phyloP scores from a whole-genome alignment of 1,140 invertebrate genomes.

The Zaprionus inermis region DNA sequence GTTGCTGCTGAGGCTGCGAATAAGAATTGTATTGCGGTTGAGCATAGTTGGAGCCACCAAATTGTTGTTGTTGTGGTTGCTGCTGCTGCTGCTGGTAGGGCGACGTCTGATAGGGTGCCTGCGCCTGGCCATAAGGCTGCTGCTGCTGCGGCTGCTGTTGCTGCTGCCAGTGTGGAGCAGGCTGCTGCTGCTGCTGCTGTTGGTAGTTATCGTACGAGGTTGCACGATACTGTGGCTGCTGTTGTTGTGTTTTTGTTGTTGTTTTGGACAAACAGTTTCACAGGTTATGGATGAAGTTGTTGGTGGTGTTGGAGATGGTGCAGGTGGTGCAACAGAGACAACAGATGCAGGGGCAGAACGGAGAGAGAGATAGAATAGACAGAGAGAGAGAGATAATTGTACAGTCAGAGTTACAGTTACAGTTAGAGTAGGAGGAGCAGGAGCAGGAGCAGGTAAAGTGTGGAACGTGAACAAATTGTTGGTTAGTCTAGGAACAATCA shows the following conservation, averaged over 20 bases:
- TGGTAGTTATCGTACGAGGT: slow-evolving; percentile 35
- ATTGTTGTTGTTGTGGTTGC: slow-evolving; percentile 63
- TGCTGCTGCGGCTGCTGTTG: slow-evolving; percentile 57
- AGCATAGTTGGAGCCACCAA: slow-evolving; percentile 72
- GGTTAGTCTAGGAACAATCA: slow-evolving; percentile 19
- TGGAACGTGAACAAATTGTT: slow-evolving; percentile 18
- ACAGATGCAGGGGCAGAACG: slow-evolving; percentile 19
- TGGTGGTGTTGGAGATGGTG: slow-evolving; percentile 46
- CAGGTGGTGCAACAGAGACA: slow-evolving; percentile 22
- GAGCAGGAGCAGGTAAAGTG: background rate
- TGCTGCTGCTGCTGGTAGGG: slow-evolving; percentile 63
- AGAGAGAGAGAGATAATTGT: slow-evolving; percentile 44
- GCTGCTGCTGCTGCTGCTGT: slow-evolving; percentile 75
- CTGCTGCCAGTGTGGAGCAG: slow-evolving; percentile 68
- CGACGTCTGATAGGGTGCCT: slow-evolving; percentile 59
- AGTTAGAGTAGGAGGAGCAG: slow-evolving; percentile 9
- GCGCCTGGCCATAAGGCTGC: slow-evolving; percentile 51
- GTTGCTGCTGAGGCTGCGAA: slow-evolving; percentile 72
- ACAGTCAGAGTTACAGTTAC: slow-evolving; percentile 44
- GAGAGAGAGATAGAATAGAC: slow-evolving; percentile 23
- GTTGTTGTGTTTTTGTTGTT: slow-evolving; percentile 45
- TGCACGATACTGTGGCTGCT: slow-evolving; percentile 74
- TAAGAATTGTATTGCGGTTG: slow-evolving; percentile 83
- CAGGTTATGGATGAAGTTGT: slow-evolving; percentile 65
- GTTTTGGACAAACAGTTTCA: slow-evolving; percentile 60